A percentile compares a stretch with the other conserved stretches of the same genome.
Evolutionary conservation across 1,140 invertebrate species (phyloP).

Genomic region (Bombus confusus): DNA sequence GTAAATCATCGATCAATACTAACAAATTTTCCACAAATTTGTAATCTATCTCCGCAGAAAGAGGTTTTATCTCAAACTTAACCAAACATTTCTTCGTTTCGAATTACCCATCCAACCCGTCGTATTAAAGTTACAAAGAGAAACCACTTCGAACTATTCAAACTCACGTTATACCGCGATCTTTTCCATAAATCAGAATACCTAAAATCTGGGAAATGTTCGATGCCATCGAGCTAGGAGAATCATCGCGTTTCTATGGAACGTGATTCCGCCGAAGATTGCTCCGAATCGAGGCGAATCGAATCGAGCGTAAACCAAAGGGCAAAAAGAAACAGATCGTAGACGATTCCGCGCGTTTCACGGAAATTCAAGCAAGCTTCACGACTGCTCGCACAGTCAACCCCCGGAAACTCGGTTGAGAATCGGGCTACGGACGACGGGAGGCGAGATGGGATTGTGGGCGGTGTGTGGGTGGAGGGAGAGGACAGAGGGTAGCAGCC

Average conservation of each 20-base stretch:
- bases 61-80: not conserved
- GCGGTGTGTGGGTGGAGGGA: not conserved
- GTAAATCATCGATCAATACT: too few relatives aligned
- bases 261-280: not conserved
- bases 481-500: conserved; percentile 48
- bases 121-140: not conserved
- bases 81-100: not conserved
- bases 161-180: not conserved
- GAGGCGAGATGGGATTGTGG: conserved; percentile 33
- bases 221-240: not conserved
- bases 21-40: not conserved
- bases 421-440: conserved; percentile 46
- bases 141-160: not conserved
- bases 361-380: conserved; percentile 64
- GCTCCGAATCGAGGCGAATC: not conserved
- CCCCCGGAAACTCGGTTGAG: conserved; percentile 58
- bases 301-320: conserved; percentile 16
- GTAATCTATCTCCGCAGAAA: not conserved
- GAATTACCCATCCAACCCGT: not conserved
- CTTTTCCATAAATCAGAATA: not conserved
- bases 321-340: conserved; percentile 14
- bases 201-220: not conserved
- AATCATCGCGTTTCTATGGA: not conserved
- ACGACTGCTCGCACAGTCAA: conserved; percentile 61
- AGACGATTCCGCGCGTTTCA: conserved; percentile 52